Base-by-base conservation (phyloP, 2,888 invertebrate genomes). In the Drosophila macrothrix region DNA sequence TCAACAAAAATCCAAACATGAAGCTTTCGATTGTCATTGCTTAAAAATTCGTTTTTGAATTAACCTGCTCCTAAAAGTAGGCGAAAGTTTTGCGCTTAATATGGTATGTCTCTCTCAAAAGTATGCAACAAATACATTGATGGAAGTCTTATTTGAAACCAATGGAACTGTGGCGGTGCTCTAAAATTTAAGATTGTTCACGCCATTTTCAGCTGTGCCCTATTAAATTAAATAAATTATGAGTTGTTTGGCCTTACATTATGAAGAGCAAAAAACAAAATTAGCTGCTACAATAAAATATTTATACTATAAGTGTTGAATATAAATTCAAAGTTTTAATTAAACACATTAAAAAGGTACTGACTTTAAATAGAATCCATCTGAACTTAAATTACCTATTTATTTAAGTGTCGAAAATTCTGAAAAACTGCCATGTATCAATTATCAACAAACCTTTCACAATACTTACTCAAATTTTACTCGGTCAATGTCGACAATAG, bases 401-500 rank as follows among this genome's bases (percentile, higher is more conserved):
- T 29, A 29, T 49, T 50, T 12, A 37, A 16, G 6, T 60, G 16
- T 4, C 14, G 4, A 14, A 28, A 54, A 49, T 55, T 64, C 14
- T 28, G 31, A 33, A 37, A 61, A 61, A 28, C 53, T 33, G 31
- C 14, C 22, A 28, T 46, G 50, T 54, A 61, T 56, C 49, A 64
- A 64, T 53, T 60, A 53, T 59, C 33, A 37, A 35, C 31, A 28
- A 12, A 49, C 31, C 50, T 63, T 66, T 68, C 73, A 52, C 53
- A 77, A 76, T 29, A 22, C 28, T 39, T 55, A 37, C 49, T 46
- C 5, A 10, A 31, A 22, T 39, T 70, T 85, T 86, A 78, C 59
- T 76, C 69, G 88, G 84, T 83, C 88, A 88, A 88, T 86, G 84
- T 62, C 84, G 71, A 31, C 50, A 28, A 53, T 54, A 62, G 25